Percentiles rank a stretch among this genome's conserved stretches.
These are phyloP conservation scores for Vireo altiloquus DNA, from an alignment of 2,113 vertebrate genomes.

Conservation along the genomic window DNA sequence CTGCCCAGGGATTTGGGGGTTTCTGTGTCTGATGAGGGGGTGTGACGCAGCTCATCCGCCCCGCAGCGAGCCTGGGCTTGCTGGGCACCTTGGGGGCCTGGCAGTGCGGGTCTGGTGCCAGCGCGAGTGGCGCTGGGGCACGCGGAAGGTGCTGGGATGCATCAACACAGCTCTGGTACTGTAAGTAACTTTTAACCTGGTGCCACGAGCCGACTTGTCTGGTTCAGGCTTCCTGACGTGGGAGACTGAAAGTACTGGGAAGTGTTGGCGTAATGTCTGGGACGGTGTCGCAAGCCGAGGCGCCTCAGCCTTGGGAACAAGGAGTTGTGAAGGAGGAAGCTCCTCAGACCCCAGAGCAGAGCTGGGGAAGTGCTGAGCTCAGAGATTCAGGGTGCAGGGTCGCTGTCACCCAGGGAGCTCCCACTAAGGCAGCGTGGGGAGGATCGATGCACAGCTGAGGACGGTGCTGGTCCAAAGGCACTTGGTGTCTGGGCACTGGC, in stretches of 20 bases:
- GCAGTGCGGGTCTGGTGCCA: not conserved
- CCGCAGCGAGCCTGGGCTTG: not conserved
- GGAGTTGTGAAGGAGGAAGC: not conserved
- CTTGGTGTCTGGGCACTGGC: rapidly evolving
- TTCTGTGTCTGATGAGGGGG: not conserved
- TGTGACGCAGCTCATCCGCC: rapidly evolving
- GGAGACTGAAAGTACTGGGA: not conserved
- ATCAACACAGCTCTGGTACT: rapidly evolving
- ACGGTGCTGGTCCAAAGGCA: not conserved
- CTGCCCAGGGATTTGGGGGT: not conserved
- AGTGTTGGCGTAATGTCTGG: rapidly evolving
- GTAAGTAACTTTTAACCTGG: not conserved
- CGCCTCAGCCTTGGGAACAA: not conserved
- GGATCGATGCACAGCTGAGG: rapidly evolving
- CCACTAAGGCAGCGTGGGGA: not conserved
- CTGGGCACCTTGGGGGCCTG: not conserved
- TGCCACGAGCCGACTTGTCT: rapidly evolving
- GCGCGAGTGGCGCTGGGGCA: rapidly evolving
- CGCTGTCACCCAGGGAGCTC: rapidly evolving
- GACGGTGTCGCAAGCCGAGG: not conserved
- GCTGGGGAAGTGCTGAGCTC: not conserved
- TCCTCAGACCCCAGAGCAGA: not conserved
- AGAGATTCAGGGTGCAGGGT: not conserved
- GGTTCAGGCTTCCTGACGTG: not conserved
- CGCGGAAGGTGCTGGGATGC: rapidly evolving